Evolutionary conservation across 2,113 vertebrate species (phyloP), one percentile per base, ranked within the genome.

Genomic region (Enhydra lutris): DNA sequence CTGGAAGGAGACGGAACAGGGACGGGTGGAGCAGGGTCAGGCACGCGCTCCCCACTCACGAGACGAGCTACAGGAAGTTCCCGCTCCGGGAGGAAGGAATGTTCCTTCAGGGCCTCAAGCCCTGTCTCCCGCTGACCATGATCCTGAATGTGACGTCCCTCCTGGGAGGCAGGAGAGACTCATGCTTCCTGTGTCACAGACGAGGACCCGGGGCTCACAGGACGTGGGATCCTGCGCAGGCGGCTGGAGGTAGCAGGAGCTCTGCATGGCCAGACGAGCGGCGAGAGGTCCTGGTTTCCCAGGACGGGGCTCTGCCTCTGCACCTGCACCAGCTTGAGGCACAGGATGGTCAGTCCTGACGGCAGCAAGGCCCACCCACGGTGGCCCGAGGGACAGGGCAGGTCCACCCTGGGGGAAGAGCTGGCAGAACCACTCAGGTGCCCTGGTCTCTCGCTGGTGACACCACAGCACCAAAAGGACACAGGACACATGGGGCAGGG

Each of bases 401-500:
- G 79, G 57, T 13, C 31, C 7, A 7, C 57, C 4, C 57, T 3
- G 15, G 8, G 47, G 36, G 69, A 0, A n/a, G 0, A 3, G 4
- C 10, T n/a, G 26, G 1, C 3, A 8, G 0, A 23, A 67, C 18
- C 69, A 7, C 26, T 4, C 4, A 21, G 61, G 39, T 5, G 42
- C 31, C 80, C 80, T 57, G 31, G 15, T 31, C 31, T 83, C 85
- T 23, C 14, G 2, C 29, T 61, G 13, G 78, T 31, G 42, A 52
- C 36, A 78, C 52, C 26, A 21, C 61, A 63, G 80, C 34, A 18
- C 18, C 4, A 2, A 17, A 6, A 26, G 24, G 31, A 47, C 39
- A 14, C 39, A 7, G 29, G 47, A 42, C 29, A 1, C 0, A 1
- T 15, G 10, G 11, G 12, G 4, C 10, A 6, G 21, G 2, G 0